Conservation (phyloP, 2,797 vertebrate genomes). For the Smutsia gigantea region DNA sequence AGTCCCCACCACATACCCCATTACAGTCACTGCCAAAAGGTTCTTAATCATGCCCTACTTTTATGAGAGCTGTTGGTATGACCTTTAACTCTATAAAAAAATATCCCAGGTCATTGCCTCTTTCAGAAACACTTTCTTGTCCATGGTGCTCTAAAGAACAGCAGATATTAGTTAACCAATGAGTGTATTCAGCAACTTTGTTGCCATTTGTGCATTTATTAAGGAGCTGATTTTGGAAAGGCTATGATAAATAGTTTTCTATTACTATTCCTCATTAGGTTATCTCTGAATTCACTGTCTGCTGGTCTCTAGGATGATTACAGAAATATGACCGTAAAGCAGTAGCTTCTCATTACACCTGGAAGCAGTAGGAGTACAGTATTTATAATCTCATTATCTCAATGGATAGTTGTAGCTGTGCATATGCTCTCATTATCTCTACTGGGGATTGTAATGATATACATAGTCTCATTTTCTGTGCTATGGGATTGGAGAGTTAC, state of each 20-base stretch:
- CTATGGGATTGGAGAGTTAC: slow-evolving; percentile 50
- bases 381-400: slow-evolving; percentile 81
- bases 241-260: slow-evolving; percentile 27
- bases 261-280: slow-evolving; percentile 63
- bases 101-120: neutral
- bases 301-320: slow-evolving; percentile 62
- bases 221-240: slow-evolving; percentile 45
- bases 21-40: neutral
- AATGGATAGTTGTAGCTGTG: slow-evolving; percentile 60
- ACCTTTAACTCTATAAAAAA: neutral
- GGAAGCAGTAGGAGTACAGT: slow-evolving; percentile 66
- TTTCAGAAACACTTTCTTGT: neutral
- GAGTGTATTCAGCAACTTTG: neutral
- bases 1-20: no score
- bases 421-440: slow-evolving; percentile 75
- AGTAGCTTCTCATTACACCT: slow-evolving; percentile 70
- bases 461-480: slow-evolving; percentile 61
- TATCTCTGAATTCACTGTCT: slow-evolving; percentile 61
- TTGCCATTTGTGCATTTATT: slow-evolving; percentile 47
- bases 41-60: neutral
- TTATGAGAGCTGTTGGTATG: neutral
- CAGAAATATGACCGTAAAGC: slow-evolving; percentile 61
- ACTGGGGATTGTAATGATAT: slow-evolving; percentile 67
- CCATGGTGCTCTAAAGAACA: slow-evolving; percentile 25
- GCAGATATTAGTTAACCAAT: slow-evolving; percentile 34